Evolutionary conservation across 2,113 vertebrate species (phyloP).

Genomic region (Alethe diademata): DNA sequence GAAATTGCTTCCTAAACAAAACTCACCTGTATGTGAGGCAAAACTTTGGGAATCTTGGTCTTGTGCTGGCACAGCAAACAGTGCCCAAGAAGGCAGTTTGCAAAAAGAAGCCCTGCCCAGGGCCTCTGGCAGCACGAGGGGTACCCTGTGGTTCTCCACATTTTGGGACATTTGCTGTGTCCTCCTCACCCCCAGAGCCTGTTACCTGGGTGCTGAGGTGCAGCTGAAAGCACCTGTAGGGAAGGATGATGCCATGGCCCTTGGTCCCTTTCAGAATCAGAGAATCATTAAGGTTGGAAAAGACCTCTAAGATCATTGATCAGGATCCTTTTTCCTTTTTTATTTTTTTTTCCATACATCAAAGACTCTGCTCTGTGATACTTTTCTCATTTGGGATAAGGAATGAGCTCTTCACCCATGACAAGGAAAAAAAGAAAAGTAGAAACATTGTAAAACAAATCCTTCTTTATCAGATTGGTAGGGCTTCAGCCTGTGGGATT

Average conservation of each 20-base stretch:
- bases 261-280: not conserved
- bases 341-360: not conserved
- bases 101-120: not conserved
- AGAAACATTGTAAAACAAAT: not conserved
- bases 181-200: not conserved
- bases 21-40: accelerated
- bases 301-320: not conserved
- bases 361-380: not conserved
- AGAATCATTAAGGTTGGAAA: not conserved
- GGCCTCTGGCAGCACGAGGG: accelerated
- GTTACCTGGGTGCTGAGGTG: not conserved
- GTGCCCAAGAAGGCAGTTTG: not conserved
- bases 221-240: not conserved
- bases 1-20: not conserved
- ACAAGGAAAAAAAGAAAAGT: not conserved
- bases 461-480: not conserved
- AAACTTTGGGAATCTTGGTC: not conserved
- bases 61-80: not conserved
- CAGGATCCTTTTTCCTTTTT: not conserved
- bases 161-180: not conserved
- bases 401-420: not conserved
- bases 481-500: not conserved
- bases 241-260: not conserved
- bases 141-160: not conserved
- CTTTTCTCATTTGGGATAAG: not conserved